Conservation (phyloP, 2,113 vertebrate species). For the Azemiops feae region DNA sequence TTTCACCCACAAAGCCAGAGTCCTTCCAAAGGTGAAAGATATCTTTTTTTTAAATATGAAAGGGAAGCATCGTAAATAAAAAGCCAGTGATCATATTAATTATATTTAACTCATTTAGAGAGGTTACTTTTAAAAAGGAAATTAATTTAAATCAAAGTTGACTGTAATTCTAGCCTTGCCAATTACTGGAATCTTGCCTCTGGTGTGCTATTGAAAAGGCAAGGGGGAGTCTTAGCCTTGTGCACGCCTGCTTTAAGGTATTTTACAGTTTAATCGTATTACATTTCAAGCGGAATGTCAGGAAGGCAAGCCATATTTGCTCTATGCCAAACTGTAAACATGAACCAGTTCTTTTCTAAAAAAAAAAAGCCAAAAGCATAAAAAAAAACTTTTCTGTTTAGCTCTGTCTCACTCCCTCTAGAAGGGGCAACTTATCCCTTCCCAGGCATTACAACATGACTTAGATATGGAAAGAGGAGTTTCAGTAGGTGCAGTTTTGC, state of each 20-base stretch:
- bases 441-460: not conserved
- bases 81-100: not conserved
- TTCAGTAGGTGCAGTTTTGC: not conserved
- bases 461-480: not conserved
- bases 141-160: not conserved
- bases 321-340: not conserved
- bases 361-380: not conserved
- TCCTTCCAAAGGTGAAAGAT: not conserved
- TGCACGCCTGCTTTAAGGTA: not conserved
- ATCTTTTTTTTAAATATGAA: not conserved
- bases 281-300: not conserved
- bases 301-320: too few relatives aligned
- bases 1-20: not conserved
- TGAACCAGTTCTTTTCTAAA: not conserved
- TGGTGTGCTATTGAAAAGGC: not conserved
- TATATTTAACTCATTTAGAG: not conserved
- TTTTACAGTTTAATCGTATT: not conserved
- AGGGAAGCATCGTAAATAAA: not conserved
- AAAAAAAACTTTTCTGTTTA: not conserved
- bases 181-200: not conserved
- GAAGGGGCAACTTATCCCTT: not conserved
- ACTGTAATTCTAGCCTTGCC: not conserved
- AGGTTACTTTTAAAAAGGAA: not conserved
- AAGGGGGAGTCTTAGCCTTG: not conserved
- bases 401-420: not conserved